phyloP scores from a whole-genome alignment of 2,888 invertebrate species.

The Cataglyphis cursor region DNA sequence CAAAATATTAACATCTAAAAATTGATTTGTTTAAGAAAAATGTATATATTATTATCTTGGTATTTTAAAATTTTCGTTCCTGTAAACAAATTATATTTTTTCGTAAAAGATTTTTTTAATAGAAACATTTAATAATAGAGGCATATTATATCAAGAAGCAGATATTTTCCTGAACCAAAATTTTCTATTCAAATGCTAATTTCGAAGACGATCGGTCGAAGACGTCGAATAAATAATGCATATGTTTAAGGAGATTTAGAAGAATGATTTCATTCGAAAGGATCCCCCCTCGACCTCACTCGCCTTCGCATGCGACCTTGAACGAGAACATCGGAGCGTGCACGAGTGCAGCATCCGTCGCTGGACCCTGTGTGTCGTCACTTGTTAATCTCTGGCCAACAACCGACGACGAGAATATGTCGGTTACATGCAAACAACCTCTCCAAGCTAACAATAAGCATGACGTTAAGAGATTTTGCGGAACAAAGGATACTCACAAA shows the following conservation, averaged over 20 bases:
- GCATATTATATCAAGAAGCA: background rate
- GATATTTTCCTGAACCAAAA: background rate
- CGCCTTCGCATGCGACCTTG: slow-evolving; percentile 47
- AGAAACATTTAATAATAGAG: background rate
- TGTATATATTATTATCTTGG: background rate
- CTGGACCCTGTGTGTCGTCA: slow-evolving; percentile 41
- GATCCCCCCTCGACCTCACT: slow-evolving; percentile 1
- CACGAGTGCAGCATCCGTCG: slow-evolving; percentile 37
- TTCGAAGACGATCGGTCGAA: background rate
- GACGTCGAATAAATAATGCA: background rate
- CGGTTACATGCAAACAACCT: slow-evolving; percentile 30
- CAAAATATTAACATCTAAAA: background rate
- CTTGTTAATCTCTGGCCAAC: slow-evolving; percentile 39
- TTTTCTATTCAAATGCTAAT: slow-evolving; percentile 4
- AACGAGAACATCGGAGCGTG: slow-evolving; percentile 44
- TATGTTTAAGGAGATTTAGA: slow-evolving; percentile 9
- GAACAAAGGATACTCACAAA: slow-evolving; percentile 15
- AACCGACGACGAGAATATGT: slow-evolving; percentile 26
- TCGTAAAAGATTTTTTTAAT: background rate
- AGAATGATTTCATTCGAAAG: background rate
- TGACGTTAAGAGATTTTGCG: slow-evolving; percentile 8
- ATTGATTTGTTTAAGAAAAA: background rate
- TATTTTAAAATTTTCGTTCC: background rate
- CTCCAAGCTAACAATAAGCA: slow-evolving; percentile 4
- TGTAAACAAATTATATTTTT: background rate